Evolutionary conservation across 2,113 vertebrate species (phyloP).

Genomic region (Rynchops niger): DNA sequence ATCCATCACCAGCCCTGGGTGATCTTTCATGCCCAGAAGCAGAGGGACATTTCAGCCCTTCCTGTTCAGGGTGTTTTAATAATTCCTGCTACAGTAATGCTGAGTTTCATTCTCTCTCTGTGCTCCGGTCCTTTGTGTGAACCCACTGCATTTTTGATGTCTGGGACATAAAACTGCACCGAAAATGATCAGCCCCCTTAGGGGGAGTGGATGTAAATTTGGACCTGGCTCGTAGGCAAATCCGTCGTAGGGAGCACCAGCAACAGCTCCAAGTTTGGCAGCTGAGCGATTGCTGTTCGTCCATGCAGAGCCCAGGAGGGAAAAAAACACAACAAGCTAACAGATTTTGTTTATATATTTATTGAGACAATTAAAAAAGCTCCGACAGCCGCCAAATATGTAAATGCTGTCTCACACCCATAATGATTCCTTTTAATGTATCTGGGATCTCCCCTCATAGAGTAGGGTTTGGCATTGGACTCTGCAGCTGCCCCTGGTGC

Average conservation of each 20-base stretch:
- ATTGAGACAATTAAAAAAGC: constrained; percentile 41
- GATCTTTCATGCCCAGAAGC: neutral
- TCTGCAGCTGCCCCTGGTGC: fast-evolving
- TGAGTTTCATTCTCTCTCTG: neutral
- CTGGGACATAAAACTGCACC: neutral
- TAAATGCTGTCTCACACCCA: neutral
- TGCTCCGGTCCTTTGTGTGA: neutral
- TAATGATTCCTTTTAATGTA: neutral
- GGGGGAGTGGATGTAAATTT: neutral
- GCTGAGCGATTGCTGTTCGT: neutral
- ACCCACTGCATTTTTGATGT: neutral
- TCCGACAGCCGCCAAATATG: neutral
- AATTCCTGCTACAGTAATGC: neutral
- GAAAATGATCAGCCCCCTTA: neutral
- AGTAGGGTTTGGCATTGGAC: neutral
- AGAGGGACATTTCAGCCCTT: neutral
- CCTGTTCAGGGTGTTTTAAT: neutral
- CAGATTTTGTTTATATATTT: constrained; percentile 63
- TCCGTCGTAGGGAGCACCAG: neutral
- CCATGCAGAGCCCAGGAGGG: neutral
- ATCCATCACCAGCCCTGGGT: neutral
- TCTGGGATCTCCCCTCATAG: neutral
- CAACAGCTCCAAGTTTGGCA: neutral
- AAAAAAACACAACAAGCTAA: neutral
- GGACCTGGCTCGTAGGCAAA: neutral